phyloP scores from a whole-genome alignment of 1,140 invertebrate genomes.

The Leptinotarsa undecemlineata region DNA sequence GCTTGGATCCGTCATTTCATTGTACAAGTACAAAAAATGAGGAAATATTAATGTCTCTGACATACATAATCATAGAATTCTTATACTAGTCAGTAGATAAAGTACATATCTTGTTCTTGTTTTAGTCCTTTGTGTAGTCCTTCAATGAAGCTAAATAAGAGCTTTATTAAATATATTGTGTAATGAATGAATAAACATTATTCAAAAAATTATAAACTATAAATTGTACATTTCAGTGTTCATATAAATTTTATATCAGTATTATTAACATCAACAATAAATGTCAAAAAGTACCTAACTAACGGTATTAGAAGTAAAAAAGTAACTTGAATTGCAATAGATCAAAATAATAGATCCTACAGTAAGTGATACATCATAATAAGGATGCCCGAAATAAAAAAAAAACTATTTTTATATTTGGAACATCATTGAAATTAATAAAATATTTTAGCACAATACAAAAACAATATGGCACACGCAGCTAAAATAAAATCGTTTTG shows the following conservation, averaged over 20 bases:
- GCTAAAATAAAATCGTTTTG: background rate
- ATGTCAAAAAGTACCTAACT: background rate
- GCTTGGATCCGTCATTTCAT: too few species aligned
- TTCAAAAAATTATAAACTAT: conserved; percentile 6
- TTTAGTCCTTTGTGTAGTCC: too few species aligned
- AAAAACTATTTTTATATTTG: too few species aligned
- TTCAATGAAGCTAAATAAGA: too few species aligned
- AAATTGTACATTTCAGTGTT: conserved; percentile 8
- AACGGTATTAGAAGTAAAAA: background rate
- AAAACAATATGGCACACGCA: background rate
- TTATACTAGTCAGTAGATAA: too few species aligned
- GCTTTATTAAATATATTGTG: too few species aligned
- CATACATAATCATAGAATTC: too few species aligned
- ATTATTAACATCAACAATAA: background rate
- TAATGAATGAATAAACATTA: background rate
- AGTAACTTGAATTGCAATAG: background rate
- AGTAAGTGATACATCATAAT: too few species aligned
- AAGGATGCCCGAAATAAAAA: too few species aligned
- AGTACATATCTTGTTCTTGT: too few species aligned
- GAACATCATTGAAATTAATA: background rate
- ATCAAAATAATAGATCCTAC: background rate
- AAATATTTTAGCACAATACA: conserved; percentile 8
- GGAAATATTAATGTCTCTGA: too few species aligned
- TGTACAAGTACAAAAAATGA: too few species aligned
- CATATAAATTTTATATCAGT: conserved; percentile 4